Evolutionary conservation across 1,140 invertebrate genomes (phyloP), one percentile per base, ranked within the genome.

Genomic region (Drosophila sturtevanti): DNA sequence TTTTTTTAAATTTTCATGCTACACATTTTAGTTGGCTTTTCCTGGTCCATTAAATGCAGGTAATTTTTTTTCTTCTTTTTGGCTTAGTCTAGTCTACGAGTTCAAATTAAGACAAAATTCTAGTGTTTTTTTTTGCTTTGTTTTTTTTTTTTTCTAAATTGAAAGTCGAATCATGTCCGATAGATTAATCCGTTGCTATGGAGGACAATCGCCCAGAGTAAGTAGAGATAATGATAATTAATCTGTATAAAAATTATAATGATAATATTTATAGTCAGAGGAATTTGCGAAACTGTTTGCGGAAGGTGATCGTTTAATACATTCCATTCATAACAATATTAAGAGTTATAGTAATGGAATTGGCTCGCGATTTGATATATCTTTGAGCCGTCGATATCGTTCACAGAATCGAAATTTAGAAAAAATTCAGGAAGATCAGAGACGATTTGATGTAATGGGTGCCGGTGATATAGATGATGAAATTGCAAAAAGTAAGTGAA

Each of bases 401-500:
- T 6, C n/a, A 1, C n/a, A 41, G n/a, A 0, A 5, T 2, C 9
- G n/a, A 34, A 24, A 55, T 1, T 34, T 34, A 1, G 10, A 55
- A 10, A 34, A 7, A 24, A 1, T 31, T 55, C 12, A 9, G 2
- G 11, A 5, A 4, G 9, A 10, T 24, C 18, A 51, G n/a, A n/a
- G n/a, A 11, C 18, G 9, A 54, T 18, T 48, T 41, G 48, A 41
- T 38, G 6, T 59, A 9, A 11, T 61, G 10, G 55, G 55, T 21
- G 48, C 37, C 4, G 31, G 35, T 34, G 12, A 44, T 0, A 63
- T 72, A 2, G 55, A 72, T n/a, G 55, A 37, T 3, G 60, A 60
- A 34, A 14, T 64, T 11, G 6, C 55, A 3, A 41, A 35, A 18
- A 59, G 72, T 76, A 31, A 72, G 68, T 52, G 10, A 9, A 21